Conservation (phyloP, 2,113 vertebrate species). For the Chrysochloris asiatica region DNA sequence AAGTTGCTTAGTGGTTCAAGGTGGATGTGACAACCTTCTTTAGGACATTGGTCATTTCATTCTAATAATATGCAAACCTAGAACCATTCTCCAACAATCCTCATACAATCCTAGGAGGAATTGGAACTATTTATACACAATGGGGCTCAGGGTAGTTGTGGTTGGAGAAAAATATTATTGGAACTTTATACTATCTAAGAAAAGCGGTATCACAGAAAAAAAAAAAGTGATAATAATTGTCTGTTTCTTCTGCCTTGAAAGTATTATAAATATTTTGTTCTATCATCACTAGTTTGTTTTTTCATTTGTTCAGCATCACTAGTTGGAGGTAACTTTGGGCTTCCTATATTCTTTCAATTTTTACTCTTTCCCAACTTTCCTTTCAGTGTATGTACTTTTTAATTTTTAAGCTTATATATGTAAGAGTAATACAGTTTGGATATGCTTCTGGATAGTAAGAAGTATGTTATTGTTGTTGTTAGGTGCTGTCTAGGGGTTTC, state of each 20-base stretch:
- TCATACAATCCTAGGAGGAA: background rate
- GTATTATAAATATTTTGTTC: background rate
- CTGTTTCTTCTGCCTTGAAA: constrained; percentile 1
- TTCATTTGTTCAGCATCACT: background rate
- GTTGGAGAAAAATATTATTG: background rate
- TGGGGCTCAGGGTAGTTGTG: background rate
- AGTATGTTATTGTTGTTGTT: no score
- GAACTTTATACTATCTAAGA: background rate
- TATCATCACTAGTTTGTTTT: background rate
- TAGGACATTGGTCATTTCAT: background rate
- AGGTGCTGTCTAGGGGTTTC: no score
- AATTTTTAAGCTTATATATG: background rate
- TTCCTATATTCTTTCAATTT: background rate
- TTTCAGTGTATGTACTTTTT: background rate
- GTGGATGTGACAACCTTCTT: background rate
- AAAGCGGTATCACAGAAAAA: background rate
- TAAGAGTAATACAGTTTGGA: no score
- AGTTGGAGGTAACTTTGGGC: background rate
- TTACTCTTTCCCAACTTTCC: background rate
- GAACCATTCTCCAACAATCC: background rate
- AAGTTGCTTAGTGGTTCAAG: background rate
- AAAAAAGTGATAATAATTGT: background rate
- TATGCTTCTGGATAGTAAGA: no score
- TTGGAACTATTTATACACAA: background rate
- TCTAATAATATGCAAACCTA: background rate